Base-by-base conservation (phyloP, 2,888 invertebrate species). In the Malachius bipustulatus region DNA sequence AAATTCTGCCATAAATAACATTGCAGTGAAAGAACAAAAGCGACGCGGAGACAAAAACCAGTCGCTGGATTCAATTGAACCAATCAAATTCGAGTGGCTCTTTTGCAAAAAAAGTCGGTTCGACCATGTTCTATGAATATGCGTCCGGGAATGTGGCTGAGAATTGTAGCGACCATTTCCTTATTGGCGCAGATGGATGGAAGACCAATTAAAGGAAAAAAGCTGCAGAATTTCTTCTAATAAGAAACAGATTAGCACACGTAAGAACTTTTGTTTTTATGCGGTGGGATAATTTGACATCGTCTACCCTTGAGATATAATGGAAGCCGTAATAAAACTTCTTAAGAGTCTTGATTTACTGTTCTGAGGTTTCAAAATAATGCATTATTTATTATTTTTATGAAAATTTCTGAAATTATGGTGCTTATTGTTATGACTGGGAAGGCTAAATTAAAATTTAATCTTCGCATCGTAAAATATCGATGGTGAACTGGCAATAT, bases 61-160 rank as follows among this genome's bases (percentile, higher is more conserved):
- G 59, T 57, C 56, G 52, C 52, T 53, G n/a, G 48, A 53, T 55
- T 50, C 55, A 56, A 57, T 56, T 52, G 56, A 47, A 51, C 59
- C 57, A 58, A 59, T 59, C 55, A 56, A 56, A 56, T 54, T 51
- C 50, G 48, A 49, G 47, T 41, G 47, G 39, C 44, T 49, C 52
- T 53, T 55, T 54, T 55, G 42, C 45, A 50, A 47, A 45, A 43
- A 26, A 34, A 38, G 41, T 47, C 45, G 41, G 40, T 42, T 46
- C 47, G 44, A 36, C 52, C 54, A 53, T 53, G 47, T 51, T 50
- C 46, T 48, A 48, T 41, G 42, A 11, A 28, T 11, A 28, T n/a
- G 24, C 35, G 32, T 35, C 26, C 31, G 12, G 41, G 46, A 46
- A 44, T 46, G 45, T 35, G 32, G 44, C 39, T 37, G 35, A 19